Base-by-base conservation (phyloP, 2,888 invertebrate species). In the Metallyticus violacea region DNA sequence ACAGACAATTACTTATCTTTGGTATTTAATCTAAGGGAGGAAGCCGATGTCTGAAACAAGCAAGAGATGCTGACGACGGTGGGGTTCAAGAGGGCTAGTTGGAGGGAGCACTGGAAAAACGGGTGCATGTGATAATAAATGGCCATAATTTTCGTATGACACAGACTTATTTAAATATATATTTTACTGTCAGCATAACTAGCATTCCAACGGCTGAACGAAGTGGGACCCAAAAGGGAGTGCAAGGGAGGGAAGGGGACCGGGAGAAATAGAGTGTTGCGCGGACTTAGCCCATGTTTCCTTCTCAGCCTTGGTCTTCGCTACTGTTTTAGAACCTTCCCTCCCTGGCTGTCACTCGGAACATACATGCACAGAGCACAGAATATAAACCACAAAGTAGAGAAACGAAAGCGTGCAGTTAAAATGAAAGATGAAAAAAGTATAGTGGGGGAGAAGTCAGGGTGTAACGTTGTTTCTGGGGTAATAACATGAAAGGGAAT, bases 1-100 rank as follows among this genome's bases (percentile, higher is more conserved):
- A 28, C 77, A 86, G 83, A 86, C 86, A 86, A 86, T 86, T 86
- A 86, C 86, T 86, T 86, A 86, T 86, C 86, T 86, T 86, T 83
- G 86, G 86, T 86, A 82, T 78, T 79, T 83, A 86, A 86, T 85
- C 78, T 85, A 28, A 81, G 40, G 22, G 40, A 62, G 40, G 40
- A 62, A 62, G 40, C 40, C 40, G 40, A 62, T 62, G 40, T 62
- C 40, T 62, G 22, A 62, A 62, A 15, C 40, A 62, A 62, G 40
- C 40, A 62, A 62, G 40, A 15, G 40, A n/a, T n/a, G n/a, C n/a
- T n/a, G n/a, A n/a, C n/a, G n/a, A n/a, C n/a, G n/a, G n/a, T n/a
- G n/a, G n/a, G n/a, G n/a, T n/a, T n/a, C n/a, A n/a, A n/a, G 40
- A 22, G 40, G 9, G 40, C 40, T 62, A 62, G 40, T 22, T 62